A percentile compares a stretch with the other conserved stretches of the same genome.
phyloP scores from a whole-genome alignment of 1,140 invertebrate species.

The Drosophila leontia region DNA sequence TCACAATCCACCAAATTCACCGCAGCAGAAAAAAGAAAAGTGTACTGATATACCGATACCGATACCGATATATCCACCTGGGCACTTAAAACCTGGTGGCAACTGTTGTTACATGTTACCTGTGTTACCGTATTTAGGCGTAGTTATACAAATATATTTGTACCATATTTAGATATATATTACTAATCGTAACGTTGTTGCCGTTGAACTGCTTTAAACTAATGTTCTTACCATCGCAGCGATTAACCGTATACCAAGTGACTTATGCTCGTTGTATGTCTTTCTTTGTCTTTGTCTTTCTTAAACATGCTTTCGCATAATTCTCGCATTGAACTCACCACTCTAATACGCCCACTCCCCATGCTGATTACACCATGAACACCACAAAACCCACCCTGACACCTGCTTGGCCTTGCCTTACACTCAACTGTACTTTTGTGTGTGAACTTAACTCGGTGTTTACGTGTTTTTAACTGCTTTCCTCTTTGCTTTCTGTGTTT shows the following conservation, averaged over 20 bases:
- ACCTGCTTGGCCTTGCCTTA: slow-evolving; percentile 12
- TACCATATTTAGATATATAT: background rate
- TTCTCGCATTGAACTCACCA: slow-evolving; percentile 53
- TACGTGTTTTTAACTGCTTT: slow-evolving; percentile 7
- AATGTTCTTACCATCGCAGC: slow-evolving; percentile 37
- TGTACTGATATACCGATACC: slow-evolving; percentile 2
- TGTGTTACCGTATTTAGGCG: slow-evolving; percentile 1
- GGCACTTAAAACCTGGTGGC: slow-evolving; percentile 18
- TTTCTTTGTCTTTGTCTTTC: slow-evolving; percentile 78
- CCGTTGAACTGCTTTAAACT: slow-evolving; percentile 43
- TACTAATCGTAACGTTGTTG: slow-evolving; percentile 6
- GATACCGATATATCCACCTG: slow-evolving; percentile 9
- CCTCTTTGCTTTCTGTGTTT: slow-evolving; percentile 8
- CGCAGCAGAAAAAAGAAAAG: slow-evolving; percentile 24
- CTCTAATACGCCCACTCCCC: slow-evolving; percentile 18
- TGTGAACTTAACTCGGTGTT: background rate
- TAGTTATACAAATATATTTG: background rate
- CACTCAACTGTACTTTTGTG: slow-evolving; percentile 16
- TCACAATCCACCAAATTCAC: slow-evolving; percentile 43
- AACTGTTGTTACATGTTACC: slow-evolving; percentile 7
- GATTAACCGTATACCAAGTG: slow-evolving; percentile 56
- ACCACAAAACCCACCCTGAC: slow-evolving; percentile 10
- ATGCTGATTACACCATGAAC: background rate
- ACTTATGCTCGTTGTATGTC: slow-evolving; percentile 85
- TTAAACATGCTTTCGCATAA: slow-evolving; percentile 79